These are phyloP conservation scores for Cranoglanis bouderius DNA, from an alignment of 2,113 vertebrate species.

Conservation along the genomic window DNA sequence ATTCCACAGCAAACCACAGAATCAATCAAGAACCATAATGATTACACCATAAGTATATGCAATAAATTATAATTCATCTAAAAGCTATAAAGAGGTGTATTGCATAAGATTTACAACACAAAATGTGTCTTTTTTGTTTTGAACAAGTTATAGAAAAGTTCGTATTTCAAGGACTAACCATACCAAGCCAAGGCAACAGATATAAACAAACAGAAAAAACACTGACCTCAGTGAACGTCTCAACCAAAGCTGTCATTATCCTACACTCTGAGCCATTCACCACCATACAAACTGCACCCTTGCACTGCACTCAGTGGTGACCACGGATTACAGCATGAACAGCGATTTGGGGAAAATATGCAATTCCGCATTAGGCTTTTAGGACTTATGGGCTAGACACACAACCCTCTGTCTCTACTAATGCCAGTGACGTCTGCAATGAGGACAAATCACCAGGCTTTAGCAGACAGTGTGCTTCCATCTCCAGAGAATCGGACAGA, in stretches of 20 bases:
- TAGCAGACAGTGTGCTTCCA: slow-evolving; percentile 43
- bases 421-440: slow-evolving; percentile 54
- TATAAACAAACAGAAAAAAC: slow-evolving; percentile 32
- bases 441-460: slow-evolving; percentile 57
- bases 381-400: slow-evolving; percentile 46
- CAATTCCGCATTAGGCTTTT: slow-evolving; percentile 50
- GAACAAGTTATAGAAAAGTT: not conserved
- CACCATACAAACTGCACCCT: slow-evolving; percentile 37
- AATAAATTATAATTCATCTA: not conserved
- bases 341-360: slow-evolving; percentile 51
- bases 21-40: slow-evolving; percentile 12
- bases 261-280: slow-evolving; percentile 22
- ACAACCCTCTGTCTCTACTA: slow-evolving; percentile 55
- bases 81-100: slow-evolving; percentile 5
- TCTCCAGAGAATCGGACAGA: slow-evolving; percentile 55
- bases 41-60: slow-evolving; percentile 22
- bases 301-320: slow-evolving; percentile 5
- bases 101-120: not conserved
- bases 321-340: slow-evolving; percentile 6
- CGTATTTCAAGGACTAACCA: not conserved
- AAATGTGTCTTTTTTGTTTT: not conserved
- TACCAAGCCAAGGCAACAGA: not conserved
- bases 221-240: not conserved
- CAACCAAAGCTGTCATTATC: slow-evolving; percentile 38
- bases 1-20: slow-evolving; percentile 26